phyloP scores from a whole-genome alignment of 2,888 invertebrate species.

The Agonopterix heracliana region DNA sequence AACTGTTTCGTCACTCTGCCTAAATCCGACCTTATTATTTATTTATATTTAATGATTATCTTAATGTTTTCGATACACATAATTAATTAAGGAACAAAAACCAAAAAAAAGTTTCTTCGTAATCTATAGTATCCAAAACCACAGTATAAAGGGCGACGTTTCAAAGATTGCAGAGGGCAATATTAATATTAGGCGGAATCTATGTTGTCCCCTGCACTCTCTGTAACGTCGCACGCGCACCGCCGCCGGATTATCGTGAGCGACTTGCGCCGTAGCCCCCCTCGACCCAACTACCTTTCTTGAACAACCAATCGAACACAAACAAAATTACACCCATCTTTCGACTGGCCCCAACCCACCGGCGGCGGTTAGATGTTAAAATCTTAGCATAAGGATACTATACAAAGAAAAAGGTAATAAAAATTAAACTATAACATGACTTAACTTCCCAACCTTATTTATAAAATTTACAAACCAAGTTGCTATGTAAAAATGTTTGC shows the following conservation, averaged over 20 bases:
- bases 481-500: conserved; percentile 46
- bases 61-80: conserved; percentile 67
- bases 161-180: conserved; percentile 69
- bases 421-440: conserved; percentile 72
- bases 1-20: conserved; percentile 50
- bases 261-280: conserved; percentile 2
- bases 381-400: conserved; percentile 61
- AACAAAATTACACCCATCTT: conserved; percentile 17
- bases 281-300: conserved; percentile 2
- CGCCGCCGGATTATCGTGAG: conserved; percentile 16
- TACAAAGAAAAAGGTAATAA: conserved; percentile 56
- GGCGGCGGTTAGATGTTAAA: conserved; percentile 48
- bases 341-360: conserved; percentile 26
- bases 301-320: conserved; percentile 24
- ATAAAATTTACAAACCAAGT: conserved; percentile 66
- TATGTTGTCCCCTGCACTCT: conserved; percentile 65
- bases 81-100: conserved; percentile 76
- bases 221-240: conserved; percentile 51
- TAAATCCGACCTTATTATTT: conserved; percentile 52
- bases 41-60: conserved; percentile 71
- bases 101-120: conserved; percentile 55
- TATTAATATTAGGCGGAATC: conserved; percentile 74
- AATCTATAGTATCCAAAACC: conserved; percentile 65
- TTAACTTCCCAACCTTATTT: conserved; percentile 67
- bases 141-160: conserved; percentile 62